phyloP scores from a whole-genome alignment of 2,888 invertebrate genomes.

The Elegia similella region DNA sequence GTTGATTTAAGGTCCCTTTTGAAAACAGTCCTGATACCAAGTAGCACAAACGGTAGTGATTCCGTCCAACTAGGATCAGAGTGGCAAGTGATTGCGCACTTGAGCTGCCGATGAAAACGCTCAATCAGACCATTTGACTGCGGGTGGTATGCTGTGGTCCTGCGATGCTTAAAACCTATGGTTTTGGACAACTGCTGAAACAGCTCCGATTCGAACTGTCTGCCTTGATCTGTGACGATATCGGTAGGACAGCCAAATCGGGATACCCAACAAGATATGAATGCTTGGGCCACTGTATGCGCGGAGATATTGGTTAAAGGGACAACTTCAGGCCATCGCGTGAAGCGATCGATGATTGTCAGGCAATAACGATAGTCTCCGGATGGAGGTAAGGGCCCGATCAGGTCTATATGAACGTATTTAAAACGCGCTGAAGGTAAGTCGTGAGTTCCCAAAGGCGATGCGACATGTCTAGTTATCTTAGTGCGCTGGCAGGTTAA shows the following conservation, averaged over 20 bases:
- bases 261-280: no score
- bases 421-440: conserved; percentile 37
- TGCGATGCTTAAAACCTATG: conserved; percentile 16
- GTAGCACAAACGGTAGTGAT: conserved; percentile 27
- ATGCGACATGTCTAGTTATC: conserved; percentile 36
- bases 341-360: no score
- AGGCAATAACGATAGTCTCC: no score
- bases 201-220: conserved; percentile 11
- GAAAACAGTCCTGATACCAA: conserved; percentile 25
- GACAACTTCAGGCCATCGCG: no score
- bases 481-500: conserved; percentile 46
- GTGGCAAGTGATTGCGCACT: conserved; percentile 38
- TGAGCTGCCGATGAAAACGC: conserved; percentile 39
- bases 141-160: conserved; percentile 17
- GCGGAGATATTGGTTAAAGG: no score
- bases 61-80: conserved; percentile 23
- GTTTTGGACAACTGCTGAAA: conserved; percentile 26
- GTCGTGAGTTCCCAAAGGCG: conserved; percentile 32
- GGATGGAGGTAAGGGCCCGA: no score
- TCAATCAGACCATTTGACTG: no score
- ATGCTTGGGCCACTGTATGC: no score
- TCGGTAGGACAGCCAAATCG: no score
- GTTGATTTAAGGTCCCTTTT: conserved; percentile 21
- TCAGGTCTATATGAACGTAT: conserved; percentile 31
- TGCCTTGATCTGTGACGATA: no score